Base-by-base conservation (phyloP, 2,888 invertebrate genomes). In the Amphipyra tragopoginis region DNA sequence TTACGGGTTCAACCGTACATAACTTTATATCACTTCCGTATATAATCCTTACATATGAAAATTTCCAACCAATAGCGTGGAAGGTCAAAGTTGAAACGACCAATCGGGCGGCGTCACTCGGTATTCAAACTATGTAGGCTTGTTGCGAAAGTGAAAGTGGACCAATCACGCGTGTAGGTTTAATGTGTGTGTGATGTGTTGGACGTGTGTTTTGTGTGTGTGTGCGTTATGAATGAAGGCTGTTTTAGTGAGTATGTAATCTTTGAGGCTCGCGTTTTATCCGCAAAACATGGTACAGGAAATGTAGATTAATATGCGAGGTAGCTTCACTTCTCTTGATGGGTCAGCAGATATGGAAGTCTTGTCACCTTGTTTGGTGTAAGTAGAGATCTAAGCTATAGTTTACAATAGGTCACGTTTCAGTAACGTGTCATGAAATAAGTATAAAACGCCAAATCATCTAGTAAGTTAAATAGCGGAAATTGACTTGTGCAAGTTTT, bases 61-160 rank as follows among this genome's bases (percentile, higher is more conserved):
- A 86, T 84, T 90, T 89, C 87, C 90, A 88, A 86, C 90, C 90
- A 86, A 89, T 76, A 72, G 64, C 75, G 81, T 85, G 85, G 78
- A 89, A 89, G 86, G 77, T 75, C 79, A 73, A 69, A 72, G 76
- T 75, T 75, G 75, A 79, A 77, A 77, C 84, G 76, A 65, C 93
- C 91, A 93, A 93, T 93, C 83, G 84, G 72, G 56, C 81, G 79
- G 79, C 83, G 77, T 71, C 69, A 68, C 86, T 76, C 77, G 91
- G 90, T 85, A 93, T 93, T 88, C 88, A 74, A 90, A 93, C 92
- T 92, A 92, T 91, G 93, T 93, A 93, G 92, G 94, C 90, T 90
- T 86, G 79, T 84, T 88, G 79, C 79, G 91, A 92, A 89, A 93
- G 93, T 89, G 93, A 93, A 93, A 93, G 91, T 86, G 78, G 84